A percentile compares a stretch with the other conserved stretches of the same genome.
These are phyloP conservation scores for Bellardia pandia DNA, from an alignment of 2,888 invertebrate genomes.

Conservation along the genomic window DNA sequence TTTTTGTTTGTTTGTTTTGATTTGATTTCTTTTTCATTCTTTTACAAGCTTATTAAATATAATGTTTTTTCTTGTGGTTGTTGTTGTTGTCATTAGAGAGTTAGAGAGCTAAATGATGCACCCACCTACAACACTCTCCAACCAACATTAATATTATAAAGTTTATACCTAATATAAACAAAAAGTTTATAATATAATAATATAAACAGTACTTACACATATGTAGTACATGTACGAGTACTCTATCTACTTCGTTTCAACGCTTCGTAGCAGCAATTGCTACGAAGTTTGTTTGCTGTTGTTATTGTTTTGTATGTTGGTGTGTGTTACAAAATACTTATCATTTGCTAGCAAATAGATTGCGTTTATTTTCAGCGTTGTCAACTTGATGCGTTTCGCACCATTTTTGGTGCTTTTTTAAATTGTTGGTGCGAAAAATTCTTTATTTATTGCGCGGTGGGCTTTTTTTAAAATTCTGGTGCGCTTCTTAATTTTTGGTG, in stretches of 20 bases:
- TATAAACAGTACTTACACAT: too few relatives aligned
- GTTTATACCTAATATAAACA: too few relatives aligned
- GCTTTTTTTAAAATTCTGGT: too few relatives aligned
- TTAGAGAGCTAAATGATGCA: slow-evolving; percentile 44
- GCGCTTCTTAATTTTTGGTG: too few relatives aligned
- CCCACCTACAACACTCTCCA: too few relatives aligned
- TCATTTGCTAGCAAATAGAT: slow-evolving; percentile 71
- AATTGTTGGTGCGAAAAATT: too few relatives aligned
- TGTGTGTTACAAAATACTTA: slow-evolving; percentile 61
- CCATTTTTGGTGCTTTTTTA: too few relatives aligned
- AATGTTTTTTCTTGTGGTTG: slow-evolving; percentile 1
- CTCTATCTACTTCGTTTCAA: not conserved
- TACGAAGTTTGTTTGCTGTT: slow-evolving; percentile 8
- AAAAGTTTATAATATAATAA: too few relatives aligned
- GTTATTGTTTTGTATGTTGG: slow-evolving; percentile 9
- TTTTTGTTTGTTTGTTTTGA: slow-evolving; percentile 31
- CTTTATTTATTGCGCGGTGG: too few relatives aligned
- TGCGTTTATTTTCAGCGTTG: slow-evolving; percentile 32
- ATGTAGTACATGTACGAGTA: too few relatives aligned
- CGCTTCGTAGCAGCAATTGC: not conserved
- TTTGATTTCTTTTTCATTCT: slow-evolving; percentile 37
- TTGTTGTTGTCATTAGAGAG: slow-evolving; percentile 27
- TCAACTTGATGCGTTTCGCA: too few relatives aligned
- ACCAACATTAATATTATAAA: too few relatives aligned
- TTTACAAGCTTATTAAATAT: slow-evolving; percentile 57